A percentile compares a stretch with the other conserved stretches of the same genome.
Evolutionary conservation across 2,113 vertebrate species (phyloP).

Genomic region (Megaleporinus macrocephalus): DNA sequence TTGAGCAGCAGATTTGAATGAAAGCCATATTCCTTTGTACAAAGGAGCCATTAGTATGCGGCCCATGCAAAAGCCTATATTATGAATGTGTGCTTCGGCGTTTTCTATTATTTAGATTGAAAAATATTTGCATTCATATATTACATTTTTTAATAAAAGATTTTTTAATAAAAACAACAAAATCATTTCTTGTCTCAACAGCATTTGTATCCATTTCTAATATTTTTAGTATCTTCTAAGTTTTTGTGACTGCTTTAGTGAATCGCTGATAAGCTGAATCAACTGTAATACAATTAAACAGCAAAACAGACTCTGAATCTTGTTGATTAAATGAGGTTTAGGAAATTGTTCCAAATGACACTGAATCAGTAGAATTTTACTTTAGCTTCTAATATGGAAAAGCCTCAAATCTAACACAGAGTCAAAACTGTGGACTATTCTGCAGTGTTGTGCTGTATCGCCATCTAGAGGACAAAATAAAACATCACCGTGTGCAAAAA

Average conservation of each 20-base stretch:
- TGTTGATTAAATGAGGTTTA: too few relatives aligned
- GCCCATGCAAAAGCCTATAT: slow-evolving; percentile 63
- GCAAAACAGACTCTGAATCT: too few relatives aligned
- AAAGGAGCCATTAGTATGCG: slow-evolving; percentile 60
- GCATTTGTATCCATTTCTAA: too few relatives aligned
- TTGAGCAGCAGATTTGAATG: slow-evolving; percentile 45
- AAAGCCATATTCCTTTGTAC: slow-evolving; percentile 70
- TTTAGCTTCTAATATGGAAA: too few relatives aligned
- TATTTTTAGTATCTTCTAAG: too few relatives aligned
- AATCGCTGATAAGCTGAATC: too few relatives aligned
- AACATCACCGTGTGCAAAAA: neutral
- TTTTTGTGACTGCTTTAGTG: too few relatives aligned
- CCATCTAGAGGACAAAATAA: slow-evolving; percentile 33
- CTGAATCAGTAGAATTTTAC: too few relatives aligned
- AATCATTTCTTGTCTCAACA: neutral
- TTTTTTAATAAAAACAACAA: slow-evolving; percentile 19
- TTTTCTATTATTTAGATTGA: slow-evolving; percentile 5
- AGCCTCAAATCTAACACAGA: neutral
- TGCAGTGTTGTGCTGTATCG: slow-evolving; percentile 4
- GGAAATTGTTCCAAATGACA: too few relatives aligned
- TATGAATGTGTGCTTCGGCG: neutral
- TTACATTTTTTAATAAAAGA: neutral
- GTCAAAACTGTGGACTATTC: neutral
- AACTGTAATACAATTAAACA: too few relatives aligned
- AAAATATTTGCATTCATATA: slow-evolving; percentile 21